These are phyloP conservation scores for Nomada goodeniana DNA, from an alignment of 2,888 invertebrate species.

Conservation along the genomic window DNA sequence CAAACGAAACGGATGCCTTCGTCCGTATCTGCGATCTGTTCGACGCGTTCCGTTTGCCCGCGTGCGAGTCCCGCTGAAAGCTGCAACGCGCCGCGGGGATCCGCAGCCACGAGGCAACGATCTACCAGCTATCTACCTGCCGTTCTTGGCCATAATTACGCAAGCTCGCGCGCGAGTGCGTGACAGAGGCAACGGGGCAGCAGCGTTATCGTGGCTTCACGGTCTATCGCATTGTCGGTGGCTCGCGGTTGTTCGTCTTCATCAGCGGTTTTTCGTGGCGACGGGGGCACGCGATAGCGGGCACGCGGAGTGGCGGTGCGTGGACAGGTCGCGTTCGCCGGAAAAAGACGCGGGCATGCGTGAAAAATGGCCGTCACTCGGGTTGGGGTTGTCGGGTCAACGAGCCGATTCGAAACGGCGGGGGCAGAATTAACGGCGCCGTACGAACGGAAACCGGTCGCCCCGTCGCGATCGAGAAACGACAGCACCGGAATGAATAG, in stretches of 20 bases:
- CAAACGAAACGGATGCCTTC: conserved; percentile 28
- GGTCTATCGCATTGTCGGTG: conserved; percentile 74
- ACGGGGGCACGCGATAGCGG: conserved; percentile 53
- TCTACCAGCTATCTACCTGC: conserved; percentile 10
- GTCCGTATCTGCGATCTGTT: neutral
- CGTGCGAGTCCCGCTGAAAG: conserved; percentile 24
- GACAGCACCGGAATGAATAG: conserved; percentile 55
- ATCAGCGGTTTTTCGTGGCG: conserved; percentile 68
- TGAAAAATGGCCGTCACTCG: conserved; percentile 62
- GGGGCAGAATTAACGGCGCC: conserved; percentile 48
- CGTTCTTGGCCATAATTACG: conserved; percentile 55
- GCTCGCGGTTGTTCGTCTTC: conserved; percentile 68
- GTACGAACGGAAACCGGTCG: conserved; percentile 31
- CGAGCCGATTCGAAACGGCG: conserved; percentile 53
- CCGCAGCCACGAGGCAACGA: neutral
- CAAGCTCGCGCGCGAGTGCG: conserved; percentile 37
- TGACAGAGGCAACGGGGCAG: conserved; percentile 56
- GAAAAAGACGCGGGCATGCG: conserved; percentile 52
- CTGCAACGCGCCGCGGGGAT: neutral
- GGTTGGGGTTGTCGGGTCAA: conserved; percentile 29
- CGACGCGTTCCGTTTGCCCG: conserved; percentile 1
- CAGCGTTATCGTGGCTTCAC: conserved; percentile 75
- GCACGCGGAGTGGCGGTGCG: conserved; percentile 19
- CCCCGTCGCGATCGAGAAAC: conserved; percentile 42
- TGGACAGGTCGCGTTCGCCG: neutral